Evolutionary conservation across 2,113 vertebrate species (phyloP).

Genomic region (Crotalus viridis): DNA sequence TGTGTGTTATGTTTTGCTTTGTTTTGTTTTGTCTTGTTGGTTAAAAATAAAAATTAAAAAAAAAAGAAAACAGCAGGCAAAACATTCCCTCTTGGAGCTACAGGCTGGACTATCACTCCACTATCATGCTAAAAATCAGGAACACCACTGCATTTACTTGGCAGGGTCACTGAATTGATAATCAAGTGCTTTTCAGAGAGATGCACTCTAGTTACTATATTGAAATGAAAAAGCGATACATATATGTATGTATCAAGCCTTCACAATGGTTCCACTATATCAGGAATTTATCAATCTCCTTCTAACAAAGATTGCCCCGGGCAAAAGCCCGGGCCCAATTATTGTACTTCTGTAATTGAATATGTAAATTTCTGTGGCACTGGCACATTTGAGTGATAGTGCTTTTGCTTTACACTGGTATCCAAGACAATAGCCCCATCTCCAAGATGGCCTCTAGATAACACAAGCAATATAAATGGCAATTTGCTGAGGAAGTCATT

Average conservation of each 20-base stretch:
- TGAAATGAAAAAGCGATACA: background rate
- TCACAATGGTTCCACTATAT: background rate
- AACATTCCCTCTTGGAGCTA: background rate
- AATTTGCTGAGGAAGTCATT: constrained; percentile 32
- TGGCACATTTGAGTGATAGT: background rate
- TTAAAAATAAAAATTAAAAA: too few species aligned
- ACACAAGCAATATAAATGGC: constrained; percentile 34
- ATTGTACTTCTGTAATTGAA: background rate
- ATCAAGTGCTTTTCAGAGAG: background rate
- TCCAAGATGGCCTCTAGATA: constrained; percentile 23
- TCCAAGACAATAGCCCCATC: constrained; percentile 23
- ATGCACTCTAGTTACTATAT: background rate
- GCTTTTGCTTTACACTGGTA: constrained; percentile 21
- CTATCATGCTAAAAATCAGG: background rate
- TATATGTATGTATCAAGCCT: background rate
- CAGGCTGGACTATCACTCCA: background rate
- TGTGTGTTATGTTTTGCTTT: too few species aligned
- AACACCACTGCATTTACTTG: background rate
- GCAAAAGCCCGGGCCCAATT: background rate
- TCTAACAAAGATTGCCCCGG: background rate
- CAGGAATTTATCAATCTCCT: background rate
- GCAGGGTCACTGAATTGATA: background rate
- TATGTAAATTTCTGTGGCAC: constrained; percentile 1
- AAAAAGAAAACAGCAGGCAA: background rate
- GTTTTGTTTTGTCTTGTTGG: too few species aligned